Percentiles rank a stretch among this genome's conserved stretches.
These are phyloP conservation scores for Gymnarchus niloticus DNA, from an alignment of 2,113 vertebrate genomes.

Conservation along the genomic window DNA sequence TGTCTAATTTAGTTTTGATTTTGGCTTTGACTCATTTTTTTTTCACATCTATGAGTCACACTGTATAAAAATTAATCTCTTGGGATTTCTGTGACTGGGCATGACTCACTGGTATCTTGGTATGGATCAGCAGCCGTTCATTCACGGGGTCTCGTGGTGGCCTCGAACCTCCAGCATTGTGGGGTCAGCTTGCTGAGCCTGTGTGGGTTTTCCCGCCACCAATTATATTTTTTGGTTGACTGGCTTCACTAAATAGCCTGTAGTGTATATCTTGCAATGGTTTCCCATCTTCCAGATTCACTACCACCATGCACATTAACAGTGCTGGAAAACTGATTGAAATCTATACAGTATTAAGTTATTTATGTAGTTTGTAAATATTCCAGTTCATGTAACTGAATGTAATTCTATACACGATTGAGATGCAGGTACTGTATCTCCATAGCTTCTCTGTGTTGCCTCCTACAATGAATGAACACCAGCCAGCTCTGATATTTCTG, in stretches of 20 bases:
- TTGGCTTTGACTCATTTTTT: background rate
- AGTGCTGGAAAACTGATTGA: background rate
- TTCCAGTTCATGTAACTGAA: background rate
- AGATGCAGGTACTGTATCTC: background rate
- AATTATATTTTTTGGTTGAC: background rate
- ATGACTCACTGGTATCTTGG: background rate
- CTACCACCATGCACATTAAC: background rate
- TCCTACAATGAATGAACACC: too few relatives aligned
- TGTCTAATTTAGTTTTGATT: background rate
- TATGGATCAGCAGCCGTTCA: background rate
- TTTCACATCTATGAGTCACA: background rate
- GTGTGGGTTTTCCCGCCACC: background rate
- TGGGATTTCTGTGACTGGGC: background rate
- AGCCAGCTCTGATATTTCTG: background rate
- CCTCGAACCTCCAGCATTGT: background rate
- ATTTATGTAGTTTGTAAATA: background rate
- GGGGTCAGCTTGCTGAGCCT: background rate
- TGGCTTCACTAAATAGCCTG: background rate
- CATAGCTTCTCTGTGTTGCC: too few relatives aligned
- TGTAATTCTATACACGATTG: background rate
- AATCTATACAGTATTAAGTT: background rate
- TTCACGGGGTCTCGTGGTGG: too few relatives aligned
- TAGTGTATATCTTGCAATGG: background rate
- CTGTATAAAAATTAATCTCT: background rate
- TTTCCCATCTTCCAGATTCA: background rate